Conservation (phyloP, 2,113 vertebrate species). For the Pan paniscus region DNA sequence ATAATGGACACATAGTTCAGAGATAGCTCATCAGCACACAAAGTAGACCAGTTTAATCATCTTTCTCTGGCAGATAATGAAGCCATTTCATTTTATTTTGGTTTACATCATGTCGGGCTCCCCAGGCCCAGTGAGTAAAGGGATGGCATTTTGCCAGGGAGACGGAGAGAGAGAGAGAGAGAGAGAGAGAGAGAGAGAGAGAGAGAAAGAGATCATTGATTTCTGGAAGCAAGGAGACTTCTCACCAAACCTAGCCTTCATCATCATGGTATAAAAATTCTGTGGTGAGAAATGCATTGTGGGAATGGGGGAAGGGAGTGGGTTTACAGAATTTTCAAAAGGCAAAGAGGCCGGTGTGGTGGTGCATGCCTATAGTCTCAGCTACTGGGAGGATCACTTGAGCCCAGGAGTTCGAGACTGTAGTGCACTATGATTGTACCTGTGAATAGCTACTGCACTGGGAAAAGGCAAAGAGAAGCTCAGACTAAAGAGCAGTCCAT, state of each 20-base stretch:
- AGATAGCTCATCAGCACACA: constrained; percentile 9
- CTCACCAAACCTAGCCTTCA: not conserved
- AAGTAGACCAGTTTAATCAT: constrained; percentile 28
- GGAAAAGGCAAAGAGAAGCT: not conserved
- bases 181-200: not conserved
- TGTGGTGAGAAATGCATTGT: not conserved
- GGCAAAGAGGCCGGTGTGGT: not conserved
- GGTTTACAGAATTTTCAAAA: not conserved
- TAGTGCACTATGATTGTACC: not conserved
- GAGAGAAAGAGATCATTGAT: not conserved
- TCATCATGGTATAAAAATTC: not conserved
- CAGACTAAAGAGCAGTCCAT: not conserved
- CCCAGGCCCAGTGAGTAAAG: not conserved
- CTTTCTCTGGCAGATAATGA: constrained; percentile 33
- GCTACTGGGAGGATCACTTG: not conserved
- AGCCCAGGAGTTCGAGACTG: not conserved
- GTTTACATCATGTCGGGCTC: constrained; percentile 3
- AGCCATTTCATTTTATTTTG: constrained; percentile 42
- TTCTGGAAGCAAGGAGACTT: not conserved
- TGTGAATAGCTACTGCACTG: not conserved
- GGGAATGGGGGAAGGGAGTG: not conserved
- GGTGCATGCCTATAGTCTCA: not conserved
- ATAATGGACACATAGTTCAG: not conserved
- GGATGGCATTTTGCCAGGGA: not conserved
- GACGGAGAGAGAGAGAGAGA: not conserved